Conservation (phyloP, 2,888 invertebrate genomes). For the Chrysodeixis includens region DNA sequence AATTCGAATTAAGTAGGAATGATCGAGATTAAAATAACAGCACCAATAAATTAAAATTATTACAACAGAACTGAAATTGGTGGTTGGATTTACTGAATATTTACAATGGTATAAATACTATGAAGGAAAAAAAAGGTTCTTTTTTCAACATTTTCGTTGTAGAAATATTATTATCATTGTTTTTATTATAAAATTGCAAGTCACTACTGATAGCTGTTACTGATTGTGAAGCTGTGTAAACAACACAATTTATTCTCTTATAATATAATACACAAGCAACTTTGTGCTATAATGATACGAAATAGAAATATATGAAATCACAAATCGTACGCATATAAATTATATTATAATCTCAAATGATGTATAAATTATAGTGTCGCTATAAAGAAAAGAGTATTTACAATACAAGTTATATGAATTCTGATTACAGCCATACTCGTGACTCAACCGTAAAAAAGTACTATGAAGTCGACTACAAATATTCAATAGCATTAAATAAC, state of each 20-base stretch:
- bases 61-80: constrained; percentile 21
- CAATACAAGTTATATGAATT: constrained; percentile 33
- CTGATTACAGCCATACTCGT: constrained; percentile 29
- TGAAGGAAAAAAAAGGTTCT: constrained; percentile 17
- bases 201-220: constrained; percentile 33
- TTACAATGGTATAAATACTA: constrained; percentile 29
- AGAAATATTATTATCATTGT: constrained; percentile 13
- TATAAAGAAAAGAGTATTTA: constrained; percentile 38
- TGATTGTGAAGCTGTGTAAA: constrained; percentile 19
- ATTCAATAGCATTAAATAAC: constrained; percentile 38
- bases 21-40: constrained; percentile 45
- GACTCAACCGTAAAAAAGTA: constrained; percentile 37
- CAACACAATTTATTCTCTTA: constrained; percentile 22
- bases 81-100: constrained; percentile 27
- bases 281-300: constrained; percentile 31
- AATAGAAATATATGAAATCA: constrained; percentile 30
- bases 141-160: constrained; percentile 32
- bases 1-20: constrained; percentile 48
- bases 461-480: constrained; percentile 36
- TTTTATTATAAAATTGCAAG: constrained; percentile 19
- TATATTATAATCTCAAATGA: constrained; percentile 27
- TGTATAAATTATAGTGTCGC: constrained; percentile 16
- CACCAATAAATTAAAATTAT: constrained; percentile 48
- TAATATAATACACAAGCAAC: constrained; percentile 26
- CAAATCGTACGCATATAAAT: constrained; percentile 32